A percentile compares a stretch with the other conserved stretches of the same genome.
Evolutionary conservation across 2,797 vertebrate species (phyloP).

Genomic region (Coilia nasus): DNA sequence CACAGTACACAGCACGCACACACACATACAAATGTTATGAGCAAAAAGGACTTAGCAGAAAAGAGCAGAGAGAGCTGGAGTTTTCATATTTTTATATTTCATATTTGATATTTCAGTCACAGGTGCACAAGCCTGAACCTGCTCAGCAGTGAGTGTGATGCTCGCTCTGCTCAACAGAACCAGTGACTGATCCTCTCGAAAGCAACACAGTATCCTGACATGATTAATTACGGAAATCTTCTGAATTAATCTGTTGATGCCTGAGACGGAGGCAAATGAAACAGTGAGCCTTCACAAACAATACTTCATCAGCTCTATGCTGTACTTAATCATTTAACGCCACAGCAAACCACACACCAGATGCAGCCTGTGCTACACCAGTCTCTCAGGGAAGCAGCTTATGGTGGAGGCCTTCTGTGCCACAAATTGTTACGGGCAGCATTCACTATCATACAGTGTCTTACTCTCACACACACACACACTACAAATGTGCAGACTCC

Average conservation of each 20-base stretch:
- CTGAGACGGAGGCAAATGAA: background rate
- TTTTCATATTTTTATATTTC: no score
- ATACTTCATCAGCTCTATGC: background rate
- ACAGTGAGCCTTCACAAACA: conserved; percentile 1
- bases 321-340: conserved; percentile 10
- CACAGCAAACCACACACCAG: background rate
- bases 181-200: background rate
- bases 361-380: background rate
- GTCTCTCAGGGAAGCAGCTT: background rate
- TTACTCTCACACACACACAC: background rate
- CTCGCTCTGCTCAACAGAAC: background rate
- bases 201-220: background rate
- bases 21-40: background rate
- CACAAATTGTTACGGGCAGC: background rate
- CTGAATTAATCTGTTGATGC: background rate
- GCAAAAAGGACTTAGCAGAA: no score
- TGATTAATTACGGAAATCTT: background rate
- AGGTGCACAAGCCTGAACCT: background rate
- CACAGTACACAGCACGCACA: background rate
- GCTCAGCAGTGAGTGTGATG: background rate
- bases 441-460: background rate
- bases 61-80: no score
- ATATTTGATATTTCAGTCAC: background rate
- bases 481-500: no score
- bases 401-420: background rate